phyloP scores from a whole-genome alignment of 1,140 invertebrate species.

The Papilio polyxenes region DNA sequence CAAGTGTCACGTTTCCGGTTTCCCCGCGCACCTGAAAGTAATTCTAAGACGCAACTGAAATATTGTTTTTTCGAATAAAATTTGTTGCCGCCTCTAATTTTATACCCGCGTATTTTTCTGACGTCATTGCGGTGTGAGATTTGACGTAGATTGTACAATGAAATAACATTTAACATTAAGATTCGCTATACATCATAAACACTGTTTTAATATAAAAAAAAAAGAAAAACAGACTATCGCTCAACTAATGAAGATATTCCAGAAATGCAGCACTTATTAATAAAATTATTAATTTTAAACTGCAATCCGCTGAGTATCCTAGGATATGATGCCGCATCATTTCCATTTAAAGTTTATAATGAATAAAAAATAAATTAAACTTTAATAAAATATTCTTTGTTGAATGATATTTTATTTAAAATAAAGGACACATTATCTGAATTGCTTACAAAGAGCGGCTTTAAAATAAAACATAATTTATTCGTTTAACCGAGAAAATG shows the following conservation, averaged over 20 bases:
- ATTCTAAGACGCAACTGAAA: conserved; percentile 25
- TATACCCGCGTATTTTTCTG: neutral
- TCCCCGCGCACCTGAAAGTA: conserved; percentile 24
- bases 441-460: conserved; percentile 27
- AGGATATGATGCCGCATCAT: neutral
- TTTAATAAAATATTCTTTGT: conserved; percentile 25
- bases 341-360: neutral
- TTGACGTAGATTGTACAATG: neutral
- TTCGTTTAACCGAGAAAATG: conserved; percentile 37
- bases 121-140: neutral
- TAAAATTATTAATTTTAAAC: neutral
- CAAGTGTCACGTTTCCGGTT: conserved; percentile 30
- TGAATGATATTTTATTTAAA: conserved; percentile 28
- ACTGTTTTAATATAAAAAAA: neutral
- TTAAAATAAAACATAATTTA: conserved; percentile 36
- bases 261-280: neutral
- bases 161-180: neutral
- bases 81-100: conserved; percentile 4
- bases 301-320: neutral
- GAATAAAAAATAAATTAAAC: neutral
- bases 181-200: neutral
- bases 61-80: conserved; percentile 18
- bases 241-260: too few species aligned
- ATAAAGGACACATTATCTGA: conserved; percentile 28
- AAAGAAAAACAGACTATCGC: too few species aligned